These are phyloP conservation scores for Leucoraja ocellata DNA, from an alignment of 2,797 vertebrate species.

Conservation along the genomic window DNA sequence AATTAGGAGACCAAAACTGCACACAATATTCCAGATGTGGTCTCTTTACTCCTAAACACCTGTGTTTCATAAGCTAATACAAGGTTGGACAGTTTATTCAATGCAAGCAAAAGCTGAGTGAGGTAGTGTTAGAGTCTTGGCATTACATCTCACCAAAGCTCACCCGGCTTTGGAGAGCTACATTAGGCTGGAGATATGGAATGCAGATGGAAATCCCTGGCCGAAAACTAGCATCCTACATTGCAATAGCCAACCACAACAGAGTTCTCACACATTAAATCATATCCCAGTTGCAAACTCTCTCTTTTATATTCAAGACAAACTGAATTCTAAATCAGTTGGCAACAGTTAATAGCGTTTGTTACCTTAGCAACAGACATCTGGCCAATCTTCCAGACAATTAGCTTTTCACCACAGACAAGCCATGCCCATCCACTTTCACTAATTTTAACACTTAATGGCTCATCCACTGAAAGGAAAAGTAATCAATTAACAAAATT, in stretches of 20 bases:
- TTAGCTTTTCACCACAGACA: conserved; percentile 75
- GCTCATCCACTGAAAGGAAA: conserved; percentile 63
- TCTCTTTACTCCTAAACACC: too few relatives aligned
- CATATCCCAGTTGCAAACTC: neutral
- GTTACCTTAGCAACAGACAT: conserved; percentile 81
- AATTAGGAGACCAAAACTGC: too few relatives aligned
- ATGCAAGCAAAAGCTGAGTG: too few relatives aligned
- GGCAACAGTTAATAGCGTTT: neutral
- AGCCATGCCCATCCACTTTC: conserved; percentile 90
- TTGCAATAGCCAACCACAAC: neutral
- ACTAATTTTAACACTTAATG: conserved; percentile 73
- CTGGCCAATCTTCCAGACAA: conserved; percentile 87
- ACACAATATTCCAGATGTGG: too few relatives aligned
- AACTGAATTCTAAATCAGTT: neutral
- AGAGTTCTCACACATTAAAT: neutral
- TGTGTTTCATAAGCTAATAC: too few relatives aligned
- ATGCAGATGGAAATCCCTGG: neutral
- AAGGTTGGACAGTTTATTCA: too few relatives aligned
- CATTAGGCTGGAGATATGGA: neutral
- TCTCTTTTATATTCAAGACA: neutral
- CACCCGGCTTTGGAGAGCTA: neutral
- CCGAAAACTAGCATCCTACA: neutral
- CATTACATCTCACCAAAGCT: neutral
- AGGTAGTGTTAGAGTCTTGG: neutral
- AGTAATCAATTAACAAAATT: neutral